Conservation (phyloP, 64 coral and sea anemone genomes). For the Actinia tenebrosa region DNA sequence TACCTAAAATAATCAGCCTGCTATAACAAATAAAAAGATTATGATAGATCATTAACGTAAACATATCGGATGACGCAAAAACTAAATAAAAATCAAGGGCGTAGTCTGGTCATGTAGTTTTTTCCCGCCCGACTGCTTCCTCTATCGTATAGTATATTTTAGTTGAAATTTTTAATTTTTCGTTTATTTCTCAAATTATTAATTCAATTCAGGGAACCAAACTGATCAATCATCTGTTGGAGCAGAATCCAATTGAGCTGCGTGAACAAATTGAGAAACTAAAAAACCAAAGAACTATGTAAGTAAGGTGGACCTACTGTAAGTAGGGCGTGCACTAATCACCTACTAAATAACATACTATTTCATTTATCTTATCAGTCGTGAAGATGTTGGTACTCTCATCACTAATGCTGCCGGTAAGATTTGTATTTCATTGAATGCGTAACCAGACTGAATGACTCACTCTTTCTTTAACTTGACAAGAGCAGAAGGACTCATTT, state of each 20-base stretch:
- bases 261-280: background rate
- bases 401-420: background rate
- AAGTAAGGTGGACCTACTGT: background rate
- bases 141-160: no score
- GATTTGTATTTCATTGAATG: background rate
- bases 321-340: no score
- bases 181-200: background rate
- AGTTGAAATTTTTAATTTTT: background rate
- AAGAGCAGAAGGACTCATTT: no score
- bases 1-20: no score
- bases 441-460: background rate
- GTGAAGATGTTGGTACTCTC: background rate
- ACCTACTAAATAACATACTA: no score
- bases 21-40: no score
- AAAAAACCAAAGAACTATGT: background rate
- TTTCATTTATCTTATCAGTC: background rate
- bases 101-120: no score
- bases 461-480: no score
- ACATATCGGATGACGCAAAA: no score
- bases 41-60: no score
- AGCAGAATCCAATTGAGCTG: background rate
- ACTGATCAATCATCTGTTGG: slow-evolving; percentile 13
- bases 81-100: no score
- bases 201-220: background rate
- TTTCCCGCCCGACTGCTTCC: no score